These are phyloP conservation scores for Mythimna albipuncta DNA, from an alignment of 2,888 invertebrate genomes.

Conservation along the genomic window DNA sequence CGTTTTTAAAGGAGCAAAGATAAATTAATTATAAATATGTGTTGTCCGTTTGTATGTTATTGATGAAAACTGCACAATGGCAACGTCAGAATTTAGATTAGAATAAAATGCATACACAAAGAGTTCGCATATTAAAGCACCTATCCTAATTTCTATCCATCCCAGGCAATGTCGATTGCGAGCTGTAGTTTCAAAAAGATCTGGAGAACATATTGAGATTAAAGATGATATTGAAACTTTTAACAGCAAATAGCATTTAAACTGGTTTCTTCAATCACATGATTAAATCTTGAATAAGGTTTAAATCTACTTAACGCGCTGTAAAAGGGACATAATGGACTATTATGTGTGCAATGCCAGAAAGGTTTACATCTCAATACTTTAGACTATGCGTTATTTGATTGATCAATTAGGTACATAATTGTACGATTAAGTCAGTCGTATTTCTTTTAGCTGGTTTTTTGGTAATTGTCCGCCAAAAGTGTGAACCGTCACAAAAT, in stretches of 20 bases:
- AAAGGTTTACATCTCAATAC: background rate
- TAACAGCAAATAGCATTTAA: background rate
- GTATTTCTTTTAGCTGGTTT: background rate
- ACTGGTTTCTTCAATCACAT: background rate
- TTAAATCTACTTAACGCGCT: background rate
- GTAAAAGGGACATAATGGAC: background rate
- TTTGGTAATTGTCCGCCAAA: background rate
- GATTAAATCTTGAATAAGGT: background rate
- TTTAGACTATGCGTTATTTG: background rate
- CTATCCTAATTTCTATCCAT: no score
- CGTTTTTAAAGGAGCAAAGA: no score
- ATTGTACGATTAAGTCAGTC: background rate
- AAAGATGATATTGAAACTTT: background rate
- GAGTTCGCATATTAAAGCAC: no score
- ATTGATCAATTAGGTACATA: constrained; percentile 2
- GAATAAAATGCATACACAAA: no score
- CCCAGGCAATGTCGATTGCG: background rate
- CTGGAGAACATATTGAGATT: background rate
- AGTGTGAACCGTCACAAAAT: background rate
- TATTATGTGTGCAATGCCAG: no score
- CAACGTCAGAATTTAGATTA: no score
- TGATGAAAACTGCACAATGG: no score
- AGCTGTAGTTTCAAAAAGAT: background rate
- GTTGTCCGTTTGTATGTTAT: no score
- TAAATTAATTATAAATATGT: no score